phyloP scores from a whole-genome alignment of 2,113 vertebrate species.

The Desmodus rotundus region DNA sequence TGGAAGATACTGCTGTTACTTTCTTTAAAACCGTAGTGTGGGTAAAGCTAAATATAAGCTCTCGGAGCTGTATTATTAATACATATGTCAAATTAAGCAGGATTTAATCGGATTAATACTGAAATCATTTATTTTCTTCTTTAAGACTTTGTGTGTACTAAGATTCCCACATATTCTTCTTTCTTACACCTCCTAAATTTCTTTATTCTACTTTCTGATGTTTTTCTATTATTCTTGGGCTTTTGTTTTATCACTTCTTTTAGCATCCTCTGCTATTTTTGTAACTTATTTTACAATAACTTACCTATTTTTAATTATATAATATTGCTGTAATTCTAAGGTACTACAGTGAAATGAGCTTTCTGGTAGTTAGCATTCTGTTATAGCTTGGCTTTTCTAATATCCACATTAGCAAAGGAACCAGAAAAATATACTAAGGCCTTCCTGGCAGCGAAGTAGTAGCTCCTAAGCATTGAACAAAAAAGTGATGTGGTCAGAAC shows the following conservation, averaged over 20 bases:
- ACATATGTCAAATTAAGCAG: background rate
- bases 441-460: background rate
- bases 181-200: background rate
- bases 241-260: background rate
- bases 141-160: constrained; percentile 2
- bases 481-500: background rate
- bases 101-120: background rate
- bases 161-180: background rate
- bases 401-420: background rate
- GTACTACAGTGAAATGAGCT: background rate
- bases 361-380: background rate
- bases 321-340: background rate
- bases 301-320: background rate
- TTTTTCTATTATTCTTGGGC: background rate
- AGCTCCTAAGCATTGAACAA: background rate
- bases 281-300: background rate
- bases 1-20: background rate
- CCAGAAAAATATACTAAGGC: background rate
- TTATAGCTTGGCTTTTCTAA: background rate
- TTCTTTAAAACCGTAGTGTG: background rate
- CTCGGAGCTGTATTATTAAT: background rate
- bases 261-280: background rate
- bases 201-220: background rate
- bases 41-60: constrained; percentile 3
- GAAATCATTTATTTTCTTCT: background rate